Conservation (phyloP, 2,113 vertebrate genomes). For the Anolis carolinensis region DNA sequence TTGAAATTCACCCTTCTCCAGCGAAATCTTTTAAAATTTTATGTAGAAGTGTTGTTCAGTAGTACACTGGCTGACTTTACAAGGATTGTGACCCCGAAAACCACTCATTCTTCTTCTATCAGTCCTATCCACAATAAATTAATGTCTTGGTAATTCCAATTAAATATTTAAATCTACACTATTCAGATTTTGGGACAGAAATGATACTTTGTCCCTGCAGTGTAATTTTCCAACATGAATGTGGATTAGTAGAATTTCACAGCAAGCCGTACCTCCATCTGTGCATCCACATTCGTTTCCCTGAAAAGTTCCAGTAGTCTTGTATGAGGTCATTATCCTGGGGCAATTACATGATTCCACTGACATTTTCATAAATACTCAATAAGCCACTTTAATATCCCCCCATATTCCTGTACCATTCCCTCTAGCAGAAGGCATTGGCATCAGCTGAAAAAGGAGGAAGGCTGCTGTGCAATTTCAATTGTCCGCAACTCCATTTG, state of each 20-base stretch:
- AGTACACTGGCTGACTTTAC: neutral
- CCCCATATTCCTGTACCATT: neutral
- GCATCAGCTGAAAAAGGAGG: conserved; percentile 30
- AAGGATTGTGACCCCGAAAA: neutral
- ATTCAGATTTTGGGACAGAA: neutral
- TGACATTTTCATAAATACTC: neutral
- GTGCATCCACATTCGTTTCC: neutral
- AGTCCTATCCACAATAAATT: neutral
- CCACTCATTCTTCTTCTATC: neutral
- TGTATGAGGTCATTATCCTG: neutral
- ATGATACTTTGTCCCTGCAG: neutral
- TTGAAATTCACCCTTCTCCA: conserved; percentile 4
- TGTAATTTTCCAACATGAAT: neutral
- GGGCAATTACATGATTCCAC: neutral
- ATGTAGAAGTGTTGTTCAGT: neutral
- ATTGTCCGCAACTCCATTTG: conserved; percentile 1
- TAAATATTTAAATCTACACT: neutral
- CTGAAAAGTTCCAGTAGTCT: neutral
- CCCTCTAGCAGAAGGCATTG: neutral
- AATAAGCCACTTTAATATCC: neutral
- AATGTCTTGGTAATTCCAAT: neutral
- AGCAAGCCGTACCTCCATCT: neutral
- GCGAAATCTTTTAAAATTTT: neutral
- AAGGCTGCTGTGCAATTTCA: conserved; percentile 26
- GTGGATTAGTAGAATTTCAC: neutral